Evolutionary conservation across 2,888 invertebrate genomes (phyloP).

Genomic region (Phyto melanocephala): DNA sequence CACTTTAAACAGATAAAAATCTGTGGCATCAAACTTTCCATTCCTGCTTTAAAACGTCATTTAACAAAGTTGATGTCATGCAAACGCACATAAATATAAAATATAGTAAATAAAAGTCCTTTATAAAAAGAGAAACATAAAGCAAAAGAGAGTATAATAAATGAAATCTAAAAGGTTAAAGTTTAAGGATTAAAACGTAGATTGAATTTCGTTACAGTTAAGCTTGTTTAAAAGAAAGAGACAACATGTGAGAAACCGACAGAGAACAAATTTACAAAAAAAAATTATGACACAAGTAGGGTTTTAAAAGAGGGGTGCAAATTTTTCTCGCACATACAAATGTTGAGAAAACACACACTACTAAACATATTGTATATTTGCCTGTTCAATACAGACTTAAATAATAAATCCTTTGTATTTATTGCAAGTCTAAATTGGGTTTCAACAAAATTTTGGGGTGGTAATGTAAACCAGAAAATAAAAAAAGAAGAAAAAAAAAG

Average conservation of each 20-base stretch:
- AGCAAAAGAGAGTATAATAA: not conserved
- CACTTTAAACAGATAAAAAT: too few relatives aligned
- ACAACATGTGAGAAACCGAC: not conserved
- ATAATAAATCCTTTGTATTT: conserved; percentile 32
- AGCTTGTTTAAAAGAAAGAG: not conserved
- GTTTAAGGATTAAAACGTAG: conserved; percentile 60
- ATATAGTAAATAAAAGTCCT: not conserved
- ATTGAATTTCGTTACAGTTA: conserved; percentile 27
- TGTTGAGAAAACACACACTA: not conserved
- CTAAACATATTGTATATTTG: conserved; percentile 12
- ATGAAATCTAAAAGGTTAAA: conserved; percentile 20
- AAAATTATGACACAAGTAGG: conserved; percentile 43
- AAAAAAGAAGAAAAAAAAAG: not conserved
- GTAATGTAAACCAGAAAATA: conserved; percentile 15
- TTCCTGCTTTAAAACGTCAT: not conserved
- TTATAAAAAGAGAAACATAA: not conserved
- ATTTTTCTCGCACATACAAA: not conserved
- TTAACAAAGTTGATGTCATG: conserved; percentile 22
- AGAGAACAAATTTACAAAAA: too few relatives aligned
- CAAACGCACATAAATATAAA: not conserved
- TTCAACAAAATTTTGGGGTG: conserved; percentile 52
- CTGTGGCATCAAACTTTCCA: too few relatives aligned
- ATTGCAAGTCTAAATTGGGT: conserved; percentile 57
- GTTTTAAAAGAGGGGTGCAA: conserved; percentile 49
- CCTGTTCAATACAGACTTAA: conserved; percentile 60